These are phyloP conservation scores for Chlorospingus flavigularis DNA, from an alignment of 2,797 vertebrate species.

Conservation along the genomic window DNA sequence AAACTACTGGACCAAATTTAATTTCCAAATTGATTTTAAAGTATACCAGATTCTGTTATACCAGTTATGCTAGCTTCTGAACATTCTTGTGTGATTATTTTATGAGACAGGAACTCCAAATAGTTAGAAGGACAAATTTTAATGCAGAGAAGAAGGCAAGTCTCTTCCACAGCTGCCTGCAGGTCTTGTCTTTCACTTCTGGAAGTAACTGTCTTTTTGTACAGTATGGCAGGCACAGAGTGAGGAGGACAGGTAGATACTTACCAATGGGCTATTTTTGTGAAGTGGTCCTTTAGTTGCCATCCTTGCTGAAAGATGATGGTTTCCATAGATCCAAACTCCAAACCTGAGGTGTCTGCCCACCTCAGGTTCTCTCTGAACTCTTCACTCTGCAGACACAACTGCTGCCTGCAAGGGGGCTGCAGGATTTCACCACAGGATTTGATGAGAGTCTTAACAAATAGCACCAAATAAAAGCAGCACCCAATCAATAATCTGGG, in stretches of 20 bases:
- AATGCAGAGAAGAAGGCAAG: neutral
- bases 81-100: neutral
- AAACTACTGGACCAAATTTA: neutral
- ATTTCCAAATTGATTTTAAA: slow-evolving; percentile 7
- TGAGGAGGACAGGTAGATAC: neutral
- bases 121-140: neutral
- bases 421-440: neutral
- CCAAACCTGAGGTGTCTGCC: neutral
- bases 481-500: neutral
- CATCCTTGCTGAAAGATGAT: neutral
- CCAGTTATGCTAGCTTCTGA: neutral
- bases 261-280: neutral
- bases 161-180: neutral
- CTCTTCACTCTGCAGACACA: neutral
- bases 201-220: neutral
- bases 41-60: neutral
- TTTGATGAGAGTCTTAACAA: neutral
- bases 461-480: neutral
- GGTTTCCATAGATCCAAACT: neutral
- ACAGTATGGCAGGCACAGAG: neutral
- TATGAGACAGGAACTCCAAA: neutral
- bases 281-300: neutral
- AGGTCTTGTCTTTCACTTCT: neutral
- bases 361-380: neutral
- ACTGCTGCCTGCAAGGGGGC: neutral